These are phyloP conservation scores for Prionchulus punctatus DNA, from an alignment of 2,888 invertebrate genomes.

Conservation along the genomic window DNA sequence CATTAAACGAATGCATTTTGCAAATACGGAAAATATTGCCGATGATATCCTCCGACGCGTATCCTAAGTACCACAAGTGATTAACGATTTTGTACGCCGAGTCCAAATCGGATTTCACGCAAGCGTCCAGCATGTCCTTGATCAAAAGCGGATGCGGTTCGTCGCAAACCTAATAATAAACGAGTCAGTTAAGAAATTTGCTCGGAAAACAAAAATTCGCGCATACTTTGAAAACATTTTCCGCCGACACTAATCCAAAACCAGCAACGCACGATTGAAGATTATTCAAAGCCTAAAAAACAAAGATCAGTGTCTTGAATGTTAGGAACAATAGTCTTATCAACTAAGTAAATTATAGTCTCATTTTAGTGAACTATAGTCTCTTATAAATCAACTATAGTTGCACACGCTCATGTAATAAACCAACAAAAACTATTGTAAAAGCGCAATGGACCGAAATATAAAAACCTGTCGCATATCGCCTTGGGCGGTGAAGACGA, in stretches of 20 bases:
- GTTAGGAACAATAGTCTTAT: too few species aligned
- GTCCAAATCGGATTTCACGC: slow-evolving; percentile 60
- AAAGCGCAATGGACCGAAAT: slow-evolving; percentile 11
- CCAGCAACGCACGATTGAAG: slow-evolving; percentile 84
- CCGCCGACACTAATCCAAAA: slow-evolving; percentile 71
- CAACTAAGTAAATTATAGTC: too few species aligned
- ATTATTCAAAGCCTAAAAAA: slow-evolving; percentile 65
- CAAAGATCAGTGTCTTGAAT: slow-evolving; percentile 3
- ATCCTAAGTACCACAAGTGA: slow-evolving; percentile 79
- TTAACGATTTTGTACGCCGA: slow-evolving; percentile 62
- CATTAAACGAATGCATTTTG: slow-evolving; percentile 64
- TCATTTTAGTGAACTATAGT: neutral
- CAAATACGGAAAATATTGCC: slow-evolving; percentile 82
- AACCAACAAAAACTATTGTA: neutral
- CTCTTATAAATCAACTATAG: too few species aligned
- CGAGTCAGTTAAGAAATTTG: slow-evolving; percentile 1
- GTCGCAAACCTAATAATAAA: slow-evolving; percentile 59
- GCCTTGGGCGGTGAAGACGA: slow-evolving; percentile 94
- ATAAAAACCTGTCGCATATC: slow-evolving; percentile 66
- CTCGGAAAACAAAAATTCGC: neutral
- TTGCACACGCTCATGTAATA: too few species aligned
- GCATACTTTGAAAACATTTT: slow-evolving; percentile 73
- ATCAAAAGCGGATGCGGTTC: slow-evolving; percentile 91
- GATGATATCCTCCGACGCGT: slow-evolving; percentile 90
- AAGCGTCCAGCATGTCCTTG: slow-evolving; percentile 71